phyloP scores from a whole-genome alignment of 2,888 invertebrate genomes.

The Oxystoma pomonae region DNA sequence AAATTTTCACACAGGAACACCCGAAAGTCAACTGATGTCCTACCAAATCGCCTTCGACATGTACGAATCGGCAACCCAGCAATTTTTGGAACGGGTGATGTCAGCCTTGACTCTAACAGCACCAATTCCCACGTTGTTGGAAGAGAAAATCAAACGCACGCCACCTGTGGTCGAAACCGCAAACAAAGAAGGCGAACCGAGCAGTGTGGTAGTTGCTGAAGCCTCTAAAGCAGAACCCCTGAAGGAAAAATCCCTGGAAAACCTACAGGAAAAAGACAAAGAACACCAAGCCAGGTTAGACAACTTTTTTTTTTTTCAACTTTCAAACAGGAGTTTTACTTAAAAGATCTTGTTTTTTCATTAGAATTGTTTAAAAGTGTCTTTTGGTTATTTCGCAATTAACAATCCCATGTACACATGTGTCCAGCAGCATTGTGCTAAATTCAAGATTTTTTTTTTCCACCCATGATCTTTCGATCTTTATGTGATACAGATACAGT shows the following conservation, averaged over 20 bases:
- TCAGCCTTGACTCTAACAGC: constrained; percentile 79
- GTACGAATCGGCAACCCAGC: constrained; percentile 98
- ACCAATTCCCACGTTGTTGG: constrained; percentile 72
- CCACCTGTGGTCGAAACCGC: constrained; percentile 35
- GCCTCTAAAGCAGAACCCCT: constrained; percentile 43
- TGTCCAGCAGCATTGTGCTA: too few relatives aligned
- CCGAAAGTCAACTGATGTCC: constrained; percentile 80
- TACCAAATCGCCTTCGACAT: constrained; percentile 99
- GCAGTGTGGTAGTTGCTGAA: not conserved
- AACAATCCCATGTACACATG: too few relatives aligned
- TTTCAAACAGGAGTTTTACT: too few relatives aligned
- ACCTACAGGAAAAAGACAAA: constrained; percentile 74
- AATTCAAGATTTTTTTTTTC: too few relatives aligned
- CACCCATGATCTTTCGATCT: too few relatives aligned
- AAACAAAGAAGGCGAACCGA: constrained; percentile 11
- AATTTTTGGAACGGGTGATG: constrained; percentile 85
- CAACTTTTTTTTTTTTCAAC: too few relatives aligned
- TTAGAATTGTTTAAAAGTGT: too few relatives aligned
- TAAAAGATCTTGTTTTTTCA: too few relatives aligned
- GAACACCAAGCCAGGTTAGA: constrained; percentile 82
- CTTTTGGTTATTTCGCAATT: too few relatives aligned
- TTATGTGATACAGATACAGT: too few relatives aligned
- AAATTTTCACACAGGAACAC: too few relatives aligned
- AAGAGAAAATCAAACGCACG: constrained; percentile 71
- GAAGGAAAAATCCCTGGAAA: constrained; percentile 57